Conservation (phyloP, 2,888 invertebrate species). For the Agonopterix arenella region DNA sequence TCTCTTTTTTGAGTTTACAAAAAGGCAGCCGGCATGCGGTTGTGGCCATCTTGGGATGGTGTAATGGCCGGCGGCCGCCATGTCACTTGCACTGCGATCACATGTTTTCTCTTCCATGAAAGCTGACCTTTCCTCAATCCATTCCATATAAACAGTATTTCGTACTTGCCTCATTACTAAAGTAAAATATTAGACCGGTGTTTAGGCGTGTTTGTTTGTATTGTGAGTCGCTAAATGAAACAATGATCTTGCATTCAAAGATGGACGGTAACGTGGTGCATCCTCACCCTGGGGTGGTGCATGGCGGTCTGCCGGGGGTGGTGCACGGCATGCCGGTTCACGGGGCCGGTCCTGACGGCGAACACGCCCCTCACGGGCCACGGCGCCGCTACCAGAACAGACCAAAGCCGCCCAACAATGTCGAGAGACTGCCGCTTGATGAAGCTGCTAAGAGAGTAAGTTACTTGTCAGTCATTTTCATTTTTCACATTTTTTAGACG, state of each 20-base stretch:
- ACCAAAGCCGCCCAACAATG: slow-evolving; percentile 55
- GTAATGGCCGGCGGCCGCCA: slow-evolving; percentile 60
- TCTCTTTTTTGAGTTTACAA: too few relatives aligned
- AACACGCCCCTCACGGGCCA: slow-evolving; percentile 56
- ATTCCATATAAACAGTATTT: too few relatives aligned
- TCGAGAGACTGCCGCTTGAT: slow-evolving; percentile 79
- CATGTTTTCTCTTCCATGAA: slow-evolving; percentile 24
- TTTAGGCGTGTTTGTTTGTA: too few relatives aligned
- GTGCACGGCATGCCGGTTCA: slow-evolving; percentile 62
- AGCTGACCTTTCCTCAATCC: neutral
- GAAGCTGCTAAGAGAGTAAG: slow-evolving; percentile 83
- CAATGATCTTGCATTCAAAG: slow-evolving; percentile 24
- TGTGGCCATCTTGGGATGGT: slow-evolving; percentile 59
- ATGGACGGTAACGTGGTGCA: slow-evolving; percentile 65
- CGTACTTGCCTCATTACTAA: too few relatives aligned
- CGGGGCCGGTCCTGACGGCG: slow-evolving; percentile 60
- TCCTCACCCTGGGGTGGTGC: slow-evolving; percentile 53
- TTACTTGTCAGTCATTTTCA: neutral
- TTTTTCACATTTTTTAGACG: too few relatives aligned
- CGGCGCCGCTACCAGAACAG: slow-evolving; percentile 64
- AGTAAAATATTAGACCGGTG: too few relatives aligned
- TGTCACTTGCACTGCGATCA: slow-evolving; percentile 45
- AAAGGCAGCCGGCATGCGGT: slow-evolving; percentile 41
- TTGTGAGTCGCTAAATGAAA: neutral
- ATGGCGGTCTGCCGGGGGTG: slow-evolving; percentile 52